Evolutionary conservation across 2,113 vertebrate species (phyloP), one percentile per base, ranked within the genome.

Genomic region (Callopanchax toddi): DNA sequence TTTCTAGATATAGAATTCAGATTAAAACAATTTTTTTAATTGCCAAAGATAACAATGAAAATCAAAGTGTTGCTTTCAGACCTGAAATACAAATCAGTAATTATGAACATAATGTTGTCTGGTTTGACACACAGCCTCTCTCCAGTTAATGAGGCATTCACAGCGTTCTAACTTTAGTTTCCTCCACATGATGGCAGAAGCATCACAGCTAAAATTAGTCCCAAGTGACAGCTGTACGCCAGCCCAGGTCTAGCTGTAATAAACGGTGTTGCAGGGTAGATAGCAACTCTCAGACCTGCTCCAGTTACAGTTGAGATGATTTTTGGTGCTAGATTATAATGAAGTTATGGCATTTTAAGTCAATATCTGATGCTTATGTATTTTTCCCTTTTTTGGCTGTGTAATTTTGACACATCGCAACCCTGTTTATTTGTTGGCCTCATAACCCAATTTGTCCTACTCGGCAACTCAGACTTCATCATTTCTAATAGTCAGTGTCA

Each of bases 191-290:
- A 79, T 68, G 44, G 54, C 67, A 60, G 8, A 40, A 49, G 51
- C 49, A 74, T 50, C 34, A 29, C 7, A 10, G 32, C 79, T 89
- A 71, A 82, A 86, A 82, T 86, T 89, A 89, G 83, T 55, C 60
- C 45, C 6, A 51, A 71, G 58, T 67, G 75, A 74, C 46, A 59
- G 52, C 56, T 56, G 25, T 50, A 62, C 78, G 22, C 59, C 50
- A 69, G 23, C 49, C 9, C 20, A 60, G 61, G 36, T n/a, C 25
- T 3, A 46, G 43, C 36, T 37, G n/a, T n/a, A n/a, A n/a, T n/a
- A n/a, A n/a, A n/a, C n/a, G n/a, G n/a, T n/a, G n/a, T n/a, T n/a
- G n/a, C n/a, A 26, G 26, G 26, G 6, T 43, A 51, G 40, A 44
- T 18, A 43, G 34, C 40, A 32, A 37, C 18, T 18, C 5, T 50